Conservation (phyloP, 1,140 invertebrate genomes). For the Neodiprion pinetum region DNA sequence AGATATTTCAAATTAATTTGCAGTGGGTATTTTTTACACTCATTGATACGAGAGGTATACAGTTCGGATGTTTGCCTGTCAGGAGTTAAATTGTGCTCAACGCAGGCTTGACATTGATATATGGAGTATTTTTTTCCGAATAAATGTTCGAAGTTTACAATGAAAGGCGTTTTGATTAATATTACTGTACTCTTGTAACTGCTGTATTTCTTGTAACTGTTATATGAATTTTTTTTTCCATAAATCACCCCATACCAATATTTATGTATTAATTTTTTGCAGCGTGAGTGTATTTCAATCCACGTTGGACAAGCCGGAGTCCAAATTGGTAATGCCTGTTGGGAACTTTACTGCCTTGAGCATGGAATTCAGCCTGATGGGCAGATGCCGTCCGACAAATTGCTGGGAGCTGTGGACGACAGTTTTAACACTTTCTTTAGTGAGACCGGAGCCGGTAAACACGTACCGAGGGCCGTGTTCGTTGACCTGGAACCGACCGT, state of each 20-base stretch:
- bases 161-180: no score
- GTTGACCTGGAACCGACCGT: slow-evolving; percentile 80
- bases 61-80: no score
- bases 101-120: no score
- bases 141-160: no score
- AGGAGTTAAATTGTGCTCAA: no score
- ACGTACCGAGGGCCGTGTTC: slow-evolving; percentile 74
- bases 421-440: slow-evolving; percentile 86
- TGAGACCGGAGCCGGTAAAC: slow-evolving; percentile 78
- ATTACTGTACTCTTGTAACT: no score
- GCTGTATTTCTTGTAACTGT: no score
- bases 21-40: no score
- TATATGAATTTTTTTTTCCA: not conserved
- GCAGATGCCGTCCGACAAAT: slow-evolving; percentile 79
- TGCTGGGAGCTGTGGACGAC: slow-evolving; percentile 73
- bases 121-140: no score
- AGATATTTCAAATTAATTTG: no score
- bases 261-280: slow-evolving; percentile 30
- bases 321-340: slow-evolving; percentile 80
- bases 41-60: no score
- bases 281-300: slow-evolving; percentile 74
- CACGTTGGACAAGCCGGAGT: slow-evolving; percentile 75
- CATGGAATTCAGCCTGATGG: slow-evolving; percentile 85
- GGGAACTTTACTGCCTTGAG: slow-evolving; percentile 80
- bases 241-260: not conserved